phyloP scores from a whole-genome alignment of 2,888 invertebrate species.

The Tetheella fluctuosa region DNA sequence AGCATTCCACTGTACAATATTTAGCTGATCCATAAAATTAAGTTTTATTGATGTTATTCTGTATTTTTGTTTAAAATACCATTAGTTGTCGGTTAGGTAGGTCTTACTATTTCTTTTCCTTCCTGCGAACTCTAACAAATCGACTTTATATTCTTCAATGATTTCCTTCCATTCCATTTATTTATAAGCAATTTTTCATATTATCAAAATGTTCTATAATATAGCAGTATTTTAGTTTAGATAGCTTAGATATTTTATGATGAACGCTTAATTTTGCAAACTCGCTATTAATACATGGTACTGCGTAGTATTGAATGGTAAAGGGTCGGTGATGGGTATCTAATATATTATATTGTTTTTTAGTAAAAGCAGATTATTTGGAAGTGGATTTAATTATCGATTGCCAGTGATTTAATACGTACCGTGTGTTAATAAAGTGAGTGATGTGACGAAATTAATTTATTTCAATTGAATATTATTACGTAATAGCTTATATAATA shows the following conservation, averaged over 20 bases:
- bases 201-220: too few species aligned
- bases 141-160: too few species aligned
- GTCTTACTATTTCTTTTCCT: too few species aligned
- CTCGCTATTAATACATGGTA: constrained; percentile 9
- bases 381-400: not conserved
- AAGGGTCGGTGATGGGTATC: not conserved
- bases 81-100: too few species aligned
- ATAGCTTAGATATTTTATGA: not conserved
- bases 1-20: too few species aligned
- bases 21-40: too few species aligned
- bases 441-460: not conserved
- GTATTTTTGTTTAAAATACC: too few species aligned
- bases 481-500: constrained; percentile 5
- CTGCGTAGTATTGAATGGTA: not conserved
- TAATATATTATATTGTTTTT: not conserved
- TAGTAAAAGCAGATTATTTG: not conserved
- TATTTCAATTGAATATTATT: constrained; percentile 11
- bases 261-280: not conserved
- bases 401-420: constrained; percentile 3
- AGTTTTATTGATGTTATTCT: too few species aligned
- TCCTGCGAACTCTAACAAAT: too few species aligned
- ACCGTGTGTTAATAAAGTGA: constrained; percentile 9
- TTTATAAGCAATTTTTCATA: too few species aligned
- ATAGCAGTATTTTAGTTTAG: not conserved
- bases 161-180: too few species aligned